Evolutionary conservation across 1,140 invertebrate genomes (phyloP), one percentile per base, ranked within the genome.

Genomic region (Nomia melanderi): DNA sequence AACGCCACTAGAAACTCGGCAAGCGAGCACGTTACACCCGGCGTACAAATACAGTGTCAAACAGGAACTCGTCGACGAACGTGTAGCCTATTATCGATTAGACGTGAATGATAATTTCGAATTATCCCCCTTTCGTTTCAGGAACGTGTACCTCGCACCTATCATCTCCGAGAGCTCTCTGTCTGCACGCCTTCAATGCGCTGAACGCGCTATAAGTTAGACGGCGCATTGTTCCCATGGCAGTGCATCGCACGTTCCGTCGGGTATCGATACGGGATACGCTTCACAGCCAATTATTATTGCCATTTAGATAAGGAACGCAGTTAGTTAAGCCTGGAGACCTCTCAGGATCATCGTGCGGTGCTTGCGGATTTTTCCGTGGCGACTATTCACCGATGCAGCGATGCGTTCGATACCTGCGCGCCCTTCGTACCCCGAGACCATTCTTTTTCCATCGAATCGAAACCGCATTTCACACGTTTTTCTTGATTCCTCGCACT

Each of bases 251-350:
- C 57, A 65, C 64, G 64, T 72, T 44, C 59, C 44, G 39, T 44
- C 44, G 50, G 56, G 73, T 77, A 84, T 83, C 81, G 82, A 84
- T 84, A 84, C 59, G 67, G 81, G 69, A 74, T 83, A 84, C 54
- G 82, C 78, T 80, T 83, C 81, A 33, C 71, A 83, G 73, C 81
- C 81, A 84, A 84, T 84, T 84, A 84, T 84, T 84, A 84, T 84
- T 83, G 81, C 78, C 81, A 84, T 84, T 84, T 83, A 84, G 81
- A 84, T 84, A 84, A 84, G 81, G 73, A 83, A 83, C 81, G 78
- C 81, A 80, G 77, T 77, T 80, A 83, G 77, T 77, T 84, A 84
- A 83, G 54, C 39, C 81, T 70, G 53, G 78, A 73, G 78, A 84
- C 73, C 73, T 71, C 73, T 83, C 70, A 80, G 78, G 73, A 83